Base-by-base conservation (phyloP, 2,113 vertebrate genomes). In the Atlantisia rogersi region DNA sequence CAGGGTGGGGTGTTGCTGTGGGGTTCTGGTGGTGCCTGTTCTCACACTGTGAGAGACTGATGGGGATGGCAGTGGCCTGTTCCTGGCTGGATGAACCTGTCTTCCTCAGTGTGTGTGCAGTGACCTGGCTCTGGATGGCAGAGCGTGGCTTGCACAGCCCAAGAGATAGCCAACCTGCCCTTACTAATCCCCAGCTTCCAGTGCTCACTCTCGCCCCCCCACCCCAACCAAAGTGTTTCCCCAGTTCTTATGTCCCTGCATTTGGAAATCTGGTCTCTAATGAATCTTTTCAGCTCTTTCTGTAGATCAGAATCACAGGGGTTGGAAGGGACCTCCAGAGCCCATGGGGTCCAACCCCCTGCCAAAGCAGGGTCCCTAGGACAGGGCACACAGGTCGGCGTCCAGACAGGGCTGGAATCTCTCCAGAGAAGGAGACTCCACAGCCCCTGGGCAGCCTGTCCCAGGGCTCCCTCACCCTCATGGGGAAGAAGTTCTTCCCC, bases 1-100 rank as follows among this genome's bases (percentile, higher is more conserved):
- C 37, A 13, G 55, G 35, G 46, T 4, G 7, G 29, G 40, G 10
- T 19, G 25, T 31, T 5, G 0, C 58, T 37, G 35, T 0, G 2
- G 42, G 55, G 5, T 11, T 37, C 0, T 3, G 5, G 2, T 3
- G 5, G 2, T 31, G 48, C 48, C 18, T 62, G 58, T 35, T 42
- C 59, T 55, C 53, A 29, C 6, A 4, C 11, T 21, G 0, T 3
- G 63, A 11, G 15, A n/a, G 15, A n/a, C 67, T 81, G 31, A 5
- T 3, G 11, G 64, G 39, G 50, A 10, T 60, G 65, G 10, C 31
- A 10, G 1, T 2, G 5, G 15, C 14, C 35, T 28, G 7, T 20
- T 44, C 29, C 2, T 25, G 31, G 26, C 29, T 92, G 58, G 40
- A 19, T n/a, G 56, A 58, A 3, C 40, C 22, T 14, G 8, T 3